These are phyloP conservation scores for Trichogramma evanescens DNA, from an alignment of 2,888 invertebrate genomes.

Conservation along the genomic window DNA sequence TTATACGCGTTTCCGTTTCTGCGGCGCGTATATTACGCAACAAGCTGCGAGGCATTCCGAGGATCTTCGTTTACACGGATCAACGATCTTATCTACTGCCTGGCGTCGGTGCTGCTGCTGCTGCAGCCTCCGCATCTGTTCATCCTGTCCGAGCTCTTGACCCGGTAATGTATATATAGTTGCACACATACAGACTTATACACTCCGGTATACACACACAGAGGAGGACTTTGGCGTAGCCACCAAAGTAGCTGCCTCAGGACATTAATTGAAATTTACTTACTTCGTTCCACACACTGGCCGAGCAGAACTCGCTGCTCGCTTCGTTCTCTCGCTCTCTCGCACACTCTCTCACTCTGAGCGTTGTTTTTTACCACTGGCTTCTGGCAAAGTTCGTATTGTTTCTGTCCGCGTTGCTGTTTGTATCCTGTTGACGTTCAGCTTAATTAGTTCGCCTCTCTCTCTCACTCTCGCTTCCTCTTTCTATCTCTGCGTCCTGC, in stretches of 20 bases:
- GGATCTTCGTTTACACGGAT: slow-evolving; percentile 8
- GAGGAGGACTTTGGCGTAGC: not conserved
- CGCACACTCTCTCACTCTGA: not conserved
- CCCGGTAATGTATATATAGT: not conserved
- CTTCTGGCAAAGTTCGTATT: not conserved
- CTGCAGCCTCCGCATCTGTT: slow-evolving; percentile 13
- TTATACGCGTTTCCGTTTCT: no score
- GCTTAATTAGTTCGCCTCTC: slow-evolving; percentile 10
- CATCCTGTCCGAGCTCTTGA: not conserved
- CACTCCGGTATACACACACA: not conserved
- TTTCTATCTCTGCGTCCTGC: slow-evolving; percentile 10
- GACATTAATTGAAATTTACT: slow-evolving; percentile 23
- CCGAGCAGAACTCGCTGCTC: not conserved
- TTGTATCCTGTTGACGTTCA: not conserved
- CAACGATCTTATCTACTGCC: not conserved
- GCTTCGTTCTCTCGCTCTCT: not conserved
- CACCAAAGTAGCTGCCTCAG: slow-evolving; percentile 6
- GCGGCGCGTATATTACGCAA: slow-evolving; percentile 6
- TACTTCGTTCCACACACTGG: slow-evolving; percentile 1
- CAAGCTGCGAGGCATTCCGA: not conserved
- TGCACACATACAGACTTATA: not conserved
- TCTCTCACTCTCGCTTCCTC: slow-evolving; percentile 1
- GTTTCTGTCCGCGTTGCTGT: not conserved
- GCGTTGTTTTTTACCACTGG: slow-evolving; percentile 1
- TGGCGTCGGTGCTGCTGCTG: not conserved